Evolutionary conservation across 2,113 vertebrate species (phyloP).

Genomic region (Syngnathus floridae): DNA sequence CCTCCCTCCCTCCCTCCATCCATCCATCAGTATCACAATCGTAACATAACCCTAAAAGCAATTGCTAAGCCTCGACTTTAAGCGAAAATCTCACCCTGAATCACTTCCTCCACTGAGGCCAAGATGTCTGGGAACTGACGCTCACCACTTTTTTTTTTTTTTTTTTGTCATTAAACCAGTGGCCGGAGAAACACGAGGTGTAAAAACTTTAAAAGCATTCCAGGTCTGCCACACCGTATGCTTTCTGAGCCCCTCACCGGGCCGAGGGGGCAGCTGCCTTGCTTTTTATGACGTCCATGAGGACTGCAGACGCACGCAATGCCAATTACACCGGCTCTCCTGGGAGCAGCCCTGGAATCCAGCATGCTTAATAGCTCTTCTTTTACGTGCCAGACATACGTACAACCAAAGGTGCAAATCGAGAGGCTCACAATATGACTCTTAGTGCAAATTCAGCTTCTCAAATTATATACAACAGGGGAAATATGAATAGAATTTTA

Average conservation of each 20-base stretch:
- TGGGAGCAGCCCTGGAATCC: conserved; percentile 27
- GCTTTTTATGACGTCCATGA: conserved; percentile 36
- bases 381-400: conserved; percentile 18
- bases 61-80: conserved; percentile 28
- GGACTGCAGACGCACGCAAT: conserved; percentile 33
- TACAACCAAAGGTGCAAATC: conserved; percentile 23
- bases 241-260: conserved; percentile 17
- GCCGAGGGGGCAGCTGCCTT: conserved; percentile 18
- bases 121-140: conserved; percentile 27
- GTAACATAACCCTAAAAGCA: conserved; percentile 11
- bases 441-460: background rate
- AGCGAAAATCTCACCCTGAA: conserved; percentile 15
- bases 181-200: conserved; percentile 29
- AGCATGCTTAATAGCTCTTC: conserved; percentile 31
- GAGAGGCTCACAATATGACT: conserved; percentile 19
- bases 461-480: background rate
- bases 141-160: conserved; percentile 30
- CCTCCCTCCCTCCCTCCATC: too few species aligned
- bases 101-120: conserved; percentile 29
- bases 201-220: conserved; percentile 43
- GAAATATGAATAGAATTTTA: background rate
- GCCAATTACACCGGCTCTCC: conserved; percentile 40
- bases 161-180: conserved; percentile 49
- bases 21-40: background rate
- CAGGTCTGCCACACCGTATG: conserved; percentile 25